Base-by-base conservation (phyloP, 2,888 invertebrate species). In the Campopleginae sp. region DNA sequence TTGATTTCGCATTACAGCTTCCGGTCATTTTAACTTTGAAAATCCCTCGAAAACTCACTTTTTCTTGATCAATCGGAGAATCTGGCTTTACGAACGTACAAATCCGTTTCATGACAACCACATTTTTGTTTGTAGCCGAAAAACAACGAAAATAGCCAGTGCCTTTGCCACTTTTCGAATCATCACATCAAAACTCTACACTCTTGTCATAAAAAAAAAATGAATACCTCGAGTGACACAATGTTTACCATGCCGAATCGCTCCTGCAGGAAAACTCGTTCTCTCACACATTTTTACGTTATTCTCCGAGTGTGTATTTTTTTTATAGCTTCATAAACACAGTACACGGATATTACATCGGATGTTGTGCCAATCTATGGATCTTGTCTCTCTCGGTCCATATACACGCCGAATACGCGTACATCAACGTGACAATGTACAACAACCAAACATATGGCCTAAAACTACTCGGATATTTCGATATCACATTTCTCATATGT, bases 261-360 rank as follows among this genome's bases (percentile, higher is more conserved):
- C 54, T 66, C 23, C 68, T 68, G 48, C 54, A 14, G 51, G 38
- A 54, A 77, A 65, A 48, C 51, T 48, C 66, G n/a, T 77, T 77
- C 33, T n/a, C 46, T 48, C 23, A 66, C 44, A 38, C 12, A 77
- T 68, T 77, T 77, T 77, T 51, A 68, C 77, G 77, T 68, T 66
- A 72, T 66, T 72, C 33, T 66, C 12, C 31, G 76, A 27, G 72
- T 48, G 48, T 23, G 54, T 42, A 10, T 48, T 87, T 88, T 87
- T 87, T 89, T 88, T 89, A 88, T 86, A 78, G 86, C 80, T 87
- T 84, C 87, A 83, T 88, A 89, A 88, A 89, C 89, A 87, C 87
- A 77, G 81, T 78, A 74, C 74, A 76, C 77, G 84, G 82, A 88
- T 89, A 88, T 88, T 87, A 89, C 87, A 88, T 86, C 85, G 88